Percentiles rank a stretch among this genome's conserved stretches.
Evolutionary conservation across 2,888 invertebrate genomes (phyloP).

Genomic region (Arenicola marina): DNA sequence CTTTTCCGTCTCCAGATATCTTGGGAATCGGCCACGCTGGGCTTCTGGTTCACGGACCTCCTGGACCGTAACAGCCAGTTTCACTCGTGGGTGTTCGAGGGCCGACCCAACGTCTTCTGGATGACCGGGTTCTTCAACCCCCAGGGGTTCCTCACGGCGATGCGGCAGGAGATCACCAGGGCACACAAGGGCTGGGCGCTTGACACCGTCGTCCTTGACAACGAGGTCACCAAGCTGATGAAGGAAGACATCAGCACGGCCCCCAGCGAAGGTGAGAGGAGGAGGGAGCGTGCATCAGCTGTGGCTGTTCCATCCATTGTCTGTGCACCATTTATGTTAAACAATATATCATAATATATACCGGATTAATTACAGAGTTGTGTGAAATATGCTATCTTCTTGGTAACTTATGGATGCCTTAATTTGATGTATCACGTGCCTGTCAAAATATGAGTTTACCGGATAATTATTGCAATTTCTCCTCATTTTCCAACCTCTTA

Average conservation of each 20-base stretch:
- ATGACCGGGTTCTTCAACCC: constrained; percentile 99
- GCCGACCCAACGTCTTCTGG: constrained; percentile 88
- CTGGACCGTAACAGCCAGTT: constrained; percentile 90
- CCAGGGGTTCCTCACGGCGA: constrained; percentile 65
- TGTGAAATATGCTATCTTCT: too few species aligned
- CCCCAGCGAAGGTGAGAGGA: constrained; percentile 84
- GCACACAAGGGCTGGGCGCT: constrained; percentile 63
- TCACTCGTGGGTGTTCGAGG: constrained; percentile 77
- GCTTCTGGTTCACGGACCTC: constrained; percentile 98
- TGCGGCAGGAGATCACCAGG: constrained; percentile 62
- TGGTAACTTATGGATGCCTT: too few species aligned
- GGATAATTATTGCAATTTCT: too few species aligned
- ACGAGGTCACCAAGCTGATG: constrained; percentile 61
- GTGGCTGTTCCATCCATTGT: too few species aligned
- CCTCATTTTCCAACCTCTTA: too few species aligned
- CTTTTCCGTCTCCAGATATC: constrained; percentile 71
- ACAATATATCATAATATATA: too few species aligned
- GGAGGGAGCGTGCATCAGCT: too few species aligned
- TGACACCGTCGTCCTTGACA: constrained; percentile 59
- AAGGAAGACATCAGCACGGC: constrained; percentile 71
- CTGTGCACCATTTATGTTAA: too few species aligned
- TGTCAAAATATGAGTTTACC: too few species aligned
- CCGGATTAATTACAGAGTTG: too few species aligned
- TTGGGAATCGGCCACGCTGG: constrained; percentile 96
- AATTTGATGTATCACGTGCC: too few species aligned